phyloP scores from a whole-genome alignment of 1,140 invertebrate genomes.

The Probaryconus sp. region DNA sequence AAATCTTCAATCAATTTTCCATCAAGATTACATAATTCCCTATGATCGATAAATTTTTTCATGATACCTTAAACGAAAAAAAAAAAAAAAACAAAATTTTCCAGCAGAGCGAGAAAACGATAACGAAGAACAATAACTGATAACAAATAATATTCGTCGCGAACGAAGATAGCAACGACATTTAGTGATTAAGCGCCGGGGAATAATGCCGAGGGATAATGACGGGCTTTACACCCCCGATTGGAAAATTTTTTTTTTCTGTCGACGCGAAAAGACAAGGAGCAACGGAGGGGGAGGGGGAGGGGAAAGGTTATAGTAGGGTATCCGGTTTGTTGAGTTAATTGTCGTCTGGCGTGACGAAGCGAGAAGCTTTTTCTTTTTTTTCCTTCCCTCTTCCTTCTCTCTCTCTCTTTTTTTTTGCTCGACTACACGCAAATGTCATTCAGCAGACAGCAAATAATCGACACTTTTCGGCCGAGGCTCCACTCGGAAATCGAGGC shows the following conservation, averaged over 20 bases:
- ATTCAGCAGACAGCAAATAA: constrained; percentile 51
- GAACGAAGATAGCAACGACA: constrained; percentile 71
- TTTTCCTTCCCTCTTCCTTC: too few relatives aligned
- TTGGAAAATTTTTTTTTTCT: constrained; percentile 41
- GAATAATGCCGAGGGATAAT: constrained; percentile 76
- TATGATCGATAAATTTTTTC: too few relatives aligned
- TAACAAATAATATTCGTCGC: constrained; percentile 43
- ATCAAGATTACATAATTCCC: too few relatives aligned
- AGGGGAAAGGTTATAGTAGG: constrained; percentile 59
- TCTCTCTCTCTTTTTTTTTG: too few relatives aligned
- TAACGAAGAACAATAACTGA: constrained; percentile 51
- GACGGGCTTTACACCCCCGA: constrained; percentile 71
- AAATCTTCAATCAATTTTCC: too few relatives aligned
- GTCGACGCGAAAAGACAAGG: constrained; percentile 26
- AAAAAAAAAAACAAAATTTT: too few relatives aligned
- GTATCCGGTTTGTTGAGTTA: constrained; percentile 73
- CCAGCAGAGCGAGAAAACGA: too few relatives aligned
- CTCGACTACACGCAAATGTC: constrained; percentile 68
- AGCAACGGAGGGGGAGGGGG: constrained; percentile 49
- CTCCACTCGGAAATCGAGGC: constrained; percentile 19
- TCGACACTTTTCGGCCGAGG: constrained; percentile 37
- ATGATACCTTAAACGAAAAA: too few relatives aligned
- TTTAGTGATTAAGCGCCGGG: constrained; percentile 70
- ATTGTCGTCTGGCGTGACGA: constrained; percentile 77
- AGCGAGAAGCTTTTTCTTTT: constrained; percentile 65